Evolutionary conservation across 2,888 invertebrate genomes (phyloP).

Genomic region (Hirtodrosophila cameraria): DNA sequence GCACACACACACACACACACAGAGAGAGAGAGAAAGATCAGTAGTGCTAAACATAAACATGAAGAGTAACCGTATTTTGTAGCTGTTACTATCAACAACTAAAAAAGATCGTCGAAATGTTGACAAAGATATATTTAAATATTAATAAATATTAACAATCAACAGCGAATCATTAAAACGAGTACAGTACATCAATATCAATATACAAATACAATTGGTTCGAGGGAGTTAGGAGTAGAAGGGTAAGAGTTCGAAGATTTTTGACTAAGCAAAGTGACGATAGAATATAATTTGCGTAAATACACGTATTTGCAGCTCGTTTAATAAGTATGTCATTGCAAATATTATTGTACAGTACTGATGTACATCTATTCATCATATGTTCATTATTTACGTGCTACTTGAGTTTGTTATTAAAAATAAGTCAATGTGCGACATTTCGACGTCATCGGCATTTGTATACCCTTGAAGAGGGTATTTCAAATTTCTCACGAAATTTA

Average conservation of each 20-base stretch:
- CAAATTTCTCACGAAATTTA: too few species aligned
- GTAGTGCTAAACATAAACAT: too few species aligned
- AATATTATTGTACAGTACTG: background rate
- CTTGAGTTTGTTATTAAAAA: background rate
- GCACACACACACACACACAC: background rate
- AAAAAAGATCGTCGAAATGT: too few species aligned
- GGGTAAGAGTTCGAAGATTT: slow-evolving; percentile 1
- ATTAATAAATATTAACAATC: slow-evolving; percentile 4
- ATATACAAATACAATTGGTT: too few species aligned
- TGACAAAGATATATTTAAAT: too few species aligned
- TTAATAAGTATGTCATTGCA: slow-evolving; percentile 35
- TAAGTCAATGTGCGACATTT: background rate
- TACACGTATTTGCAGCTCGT: slow-evolving; percentile 9
- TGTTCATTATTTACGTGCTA: slow-evolving; percentile 7
- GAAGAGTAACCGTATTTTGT: too few species aligned
- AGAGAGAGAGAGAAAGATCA: too few species aligned
- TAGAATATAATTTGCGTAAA: slow-evolving; percentile 13
- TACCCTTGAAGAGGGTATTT: too few species aligned
- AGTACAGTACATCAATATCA: too few species aligned
- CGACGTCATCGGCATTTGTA: too few species aligned
- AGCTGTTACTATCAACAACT: too few species aligned
- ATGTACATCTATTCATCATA: background rate
- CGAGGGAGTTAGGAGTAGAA: background rate
- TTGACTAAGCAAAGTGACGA: slow-evolving; percentile 22
- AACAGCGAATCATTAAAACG: background rate